phyloP scores from a whole-genome alignment of 2,797 vertebrate species.

The Gorsachius magnificus region DNA sequence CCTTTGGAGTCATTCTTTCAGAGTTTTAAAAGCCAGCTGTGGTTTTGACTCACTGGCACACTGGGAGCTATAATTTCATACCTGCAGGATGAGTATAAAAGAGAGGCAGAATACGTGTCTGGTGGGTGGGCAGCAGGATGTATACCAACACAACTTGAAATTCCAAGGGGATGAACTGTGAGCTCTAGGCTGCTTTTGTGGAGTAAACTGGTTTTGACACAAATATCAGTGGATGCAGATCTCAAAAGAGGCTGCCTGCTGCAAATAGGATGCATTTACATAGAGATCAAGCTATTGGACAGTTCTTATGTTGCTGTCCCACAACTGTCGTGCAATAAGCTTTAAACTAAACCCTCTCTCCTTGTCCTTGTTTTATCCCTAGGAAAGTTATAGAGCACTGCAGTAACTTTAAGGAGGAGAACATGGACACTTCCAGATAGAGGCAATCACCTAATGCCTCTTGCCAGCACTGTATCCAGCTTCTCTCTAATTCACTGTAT shows the following conservation, averaged over 20 bases:
- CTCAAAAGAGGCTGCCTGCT: not conserved
- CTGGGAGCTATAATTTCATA: not conserved
- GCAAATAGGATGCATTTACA: not conserved
- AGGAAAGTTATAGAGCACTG: slow-evolving; percentile 97
- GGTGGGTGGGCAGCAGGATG: not conserved
- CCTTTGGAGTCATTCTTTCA: not conserved
- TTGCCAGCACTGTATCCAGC: slow-evolving; percentile 61
- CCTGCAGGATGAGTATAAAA: not conserved
- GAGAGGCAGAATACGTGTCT: not conserved
- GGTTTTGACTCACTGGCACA: not conserved
- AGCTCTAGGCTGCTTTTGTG: not conserved
- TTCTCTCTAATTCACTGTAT: slow-evolving; percentile 70
- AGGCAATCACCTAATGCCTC: slow-evolving; percentile 56
- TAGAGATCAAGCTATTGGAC: not conserved
- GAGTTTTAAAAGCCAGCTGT: not conserved
- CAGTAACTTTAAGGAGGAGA: slow-evolving; percentile 94
- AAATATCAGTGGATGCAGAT: accelerated
- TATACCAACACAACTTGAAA: not conserved
- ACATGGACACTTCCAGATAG: slow-evolving; percentile 95
- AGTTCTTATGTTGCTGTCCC: not conserved
- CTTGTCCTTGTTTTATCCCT: slow-evolving; percentile 56
- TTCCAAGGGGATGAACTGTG: not conserved
- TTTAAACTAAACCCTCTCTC: slow-evolving; percentile 23
- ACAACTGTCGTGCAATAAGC: not conserved
- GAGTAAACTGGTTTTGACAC: not conserved